Conservation (phyloP, 1,140 invertebrate genomes). For the Drosophila arawakana region DNA sequence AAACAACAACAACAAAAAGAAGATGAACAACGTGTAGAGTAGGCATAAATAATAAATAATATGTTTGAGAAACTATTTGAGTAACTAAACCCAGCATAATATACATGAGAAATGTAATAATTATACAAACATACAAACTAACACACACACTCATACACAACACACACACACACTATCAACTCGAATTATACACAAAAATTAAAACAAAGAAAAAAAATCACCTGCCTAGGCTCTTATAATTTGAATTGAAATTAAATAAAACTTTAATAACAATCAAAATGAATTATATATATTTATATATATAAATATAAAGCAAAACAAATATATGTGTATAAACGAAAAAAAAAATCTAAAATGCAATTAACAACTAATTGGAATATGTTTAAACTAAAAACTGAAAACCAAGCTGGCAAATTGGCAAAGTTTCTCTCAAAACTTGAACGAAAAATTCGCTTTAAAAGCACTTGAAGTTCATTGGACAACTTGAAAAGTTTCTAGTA, state of each 20-base stretch:
- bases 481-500: constrained; percentile 61
- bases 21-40: constrained; percentile 49
- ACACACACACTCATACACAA: constrained; percentile 40
- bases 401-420: constrained; percentile 47
- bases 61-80: constrained; percentile 72
- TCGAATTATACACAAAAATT: constrained; percentile 78
- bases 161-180: constrained; percentile 47
- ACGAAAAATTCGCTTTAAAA: constrained; percentile 60
- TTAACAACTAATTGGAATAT: constrained; percentile 52
- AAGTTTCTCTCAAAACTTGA: constrained; percentile 54
- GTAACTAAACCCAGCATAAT: constrained; percentile 62
- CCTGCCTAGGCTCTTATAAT: constrained; percentile 71
- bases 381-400: constrained; percentile 62
- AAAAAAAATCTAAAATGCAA: constrained; percentile 40
- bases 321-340: constrained; percentile 33
- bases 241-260: constrained; percentile 64
- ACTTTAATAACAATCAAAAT: constrained; percentile 74
- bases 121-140: constrained; percentile 52
- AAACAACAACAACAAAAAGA: constrained; percentile 35
- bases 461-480: constrained; percentile 34
- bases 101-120: constrained; percentile 77
- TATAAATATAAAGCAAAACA: not conserved
- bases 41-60: constrained; percentile 55
- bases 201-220: constrained; percentile 21
- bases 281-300: constrained; percentile 62